phyloP scores from a whole-genome alignment of 2,797 vertebrate species.

The Nannoperca obscura region DNA sequence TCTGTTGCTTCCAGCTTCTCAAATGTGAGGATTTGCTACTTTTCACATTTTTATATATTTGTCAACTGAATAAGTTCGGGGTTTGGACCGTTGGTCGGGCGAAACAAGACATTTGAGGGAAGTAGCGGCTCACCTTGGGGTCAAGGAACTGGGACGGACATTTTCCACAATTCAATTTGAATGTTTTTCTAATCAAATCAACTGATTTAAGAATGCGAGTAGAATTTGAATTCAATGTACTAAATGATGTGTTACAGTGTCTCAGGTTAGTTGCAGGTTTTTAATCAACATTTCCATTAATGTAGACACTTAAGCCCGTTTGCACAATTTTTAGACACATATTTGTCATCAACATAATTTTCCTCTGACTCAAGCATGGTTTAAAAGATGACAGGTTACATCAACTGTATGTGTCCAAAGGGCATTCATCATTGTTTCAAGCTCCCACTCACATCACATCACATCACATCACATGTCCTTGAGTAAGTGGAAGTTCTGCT shows the following conservation, averaged over 20 bases:
- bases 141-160: neutral
- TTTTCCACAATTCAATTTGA: neutral
- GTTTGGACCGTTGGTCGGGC: neutral
- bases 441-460: slow-evolving; percentile 24
- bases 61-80: neutral
- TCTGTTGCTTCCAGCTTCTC: neutral
- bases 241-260: neutral
- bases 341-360: slow-evolving; percentile 33
- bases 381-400: slow-evolving; percentile 31
- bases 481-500: slow-evolving; percentile 12
- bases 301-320: neutral
- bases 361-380: slow-evolving; percentile 1
- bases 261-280: neutral
- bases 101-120: neutral
- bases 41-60: neutral
- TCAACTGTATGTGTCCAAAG: slow-evolving; percentile 29
- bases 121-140: too few relatives aligned
- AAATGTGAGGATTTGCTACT: neutral
- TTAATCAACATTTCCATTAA: slow-evolving; percentile 25
- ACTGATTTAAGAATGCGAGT: neutral
- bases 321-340: slow-evolving; percentile 4
- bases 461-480: slow-evolving; percentile 5
- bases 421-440: slow-evolving; percentile 2
- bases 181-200: too few relatives aligned
- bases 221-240: neutral